These are phyloP conservation scores for Oryzias dopingdopingensis DNA, from an alignment of 2,797 vertebrate genomes.

Conservation along the genomic window DNA sequence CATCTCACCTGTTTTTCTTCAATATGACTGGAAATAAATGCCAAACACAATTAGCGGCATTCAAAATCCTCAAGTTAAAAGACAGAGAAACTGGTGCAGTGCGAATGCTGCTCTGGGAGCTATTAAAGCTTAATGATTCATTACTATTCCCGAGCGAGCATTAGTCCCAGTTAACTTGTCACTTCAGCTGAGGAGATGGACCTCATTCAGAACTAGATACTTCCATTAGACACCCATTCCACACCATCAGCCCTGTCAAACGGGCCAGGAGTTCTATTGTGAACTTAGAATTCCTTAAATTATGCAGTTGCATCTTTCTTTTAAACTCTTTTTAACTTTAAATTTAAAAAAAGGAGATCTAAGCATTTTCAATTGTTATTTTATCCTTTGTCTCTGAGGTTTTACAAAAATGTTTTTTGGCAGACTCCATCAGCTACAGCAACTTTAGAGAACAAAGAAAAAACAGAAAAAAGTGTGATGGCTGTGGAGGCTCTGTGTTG, in stretches of 20 bases:
- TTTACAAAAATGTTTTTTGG: no score
- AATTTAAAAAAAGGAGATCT: no score
- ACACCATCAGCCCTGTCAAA: slow-evolving; percentile 13
- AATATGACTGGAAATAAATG: slow-evolving; percentile 24
- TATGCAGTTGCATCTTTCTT: not conserved
- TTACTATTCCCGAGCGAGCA: slow-evolving; percentile 49
- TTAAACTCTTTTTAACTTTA: no score
- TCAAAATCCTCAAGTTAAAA: slow-evolving; percentile 5
- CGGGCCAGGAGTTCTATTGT: slow-evolving; percentile 1
- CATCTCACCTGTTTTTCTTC: slow-evolving; percentile 22
- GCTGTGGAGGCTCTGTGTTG: no score
- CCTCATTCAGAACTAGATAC: slow-evolving; percentile 49
- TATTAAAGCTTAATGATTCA: slow-evolving; percentile 53
- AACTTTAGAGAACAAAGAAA: no score
- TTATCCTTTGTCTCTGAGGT: no score
- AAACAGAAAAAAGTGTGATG: no score
- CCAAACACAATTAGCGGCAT: slow-evolving; percentile 12
- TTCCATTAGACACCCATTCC: slow-evolving; percentile 33
- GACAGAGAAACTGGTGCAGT: slow-evolving; percentile 6
- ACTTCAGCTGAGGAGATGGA: slow-evolving; percentile 50
- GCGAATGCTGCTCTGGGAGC: slow-evolving; percentile 48
- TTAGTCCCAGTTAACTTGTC: slow-evolving; percentile 48
- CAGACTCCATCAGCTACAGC: no score
- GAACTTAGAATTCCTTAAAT: not conserved
- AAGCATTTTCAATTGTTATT: no score